phyloP scores from a whole-genome alignment of 2,113 vertebrate genomes.

The Antechinus stuartii region DNA sequence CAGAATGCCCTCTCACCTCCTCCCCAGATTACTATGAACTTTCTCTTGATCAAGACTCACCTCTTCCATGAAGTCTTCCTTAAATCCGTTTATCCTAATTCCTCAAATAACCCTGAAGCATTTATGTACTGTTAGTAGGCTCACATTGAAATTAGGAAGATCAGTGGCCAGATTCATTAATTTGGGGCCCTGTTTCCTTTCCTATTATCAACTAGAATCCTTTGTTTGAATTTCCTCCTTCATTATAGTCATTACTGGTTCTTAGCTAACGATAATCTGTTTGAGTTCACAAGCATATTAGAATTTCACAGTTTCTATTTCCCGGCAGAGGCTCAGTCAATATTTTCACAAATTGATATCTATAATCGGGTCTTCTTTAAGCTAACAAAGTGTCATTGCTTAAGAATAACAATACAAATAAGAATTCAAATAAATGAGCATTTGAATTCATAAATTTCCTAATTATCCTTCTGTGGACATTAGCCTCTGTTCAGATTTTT shows the following conservation, averaged over 20 bases:
- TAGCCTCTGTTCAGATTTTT: background rate
- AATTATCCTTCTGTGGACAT: background rate
- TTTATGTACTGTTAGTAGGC: background rate
- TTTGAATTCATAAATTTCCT: background rate
- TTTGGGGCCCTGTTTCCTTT: background rate
- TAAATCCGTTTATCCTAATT: constrained; percentile 7
- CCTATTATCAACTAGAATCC: constrained; percentile 30
- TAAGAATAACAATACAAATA: background rate
- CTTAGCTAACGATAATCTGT: constrained; percentile 24
- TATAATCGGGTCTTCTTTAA: background rate
- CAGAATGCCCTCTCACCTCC: background rate
- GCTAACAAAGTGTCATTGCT: background rate
- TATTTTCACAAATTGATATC: constrained; percentile 26
- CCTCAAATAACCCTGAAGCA: background rate
- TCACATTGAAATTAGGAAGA: constrained; percentile 40
- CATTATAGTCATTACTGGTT: constrained; percentile 7
- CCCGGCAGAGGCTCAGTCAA: constrained; percentile 16
- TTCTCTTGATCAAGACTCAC: background rate
- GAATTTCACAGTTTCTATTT: constrained; percentile 51
- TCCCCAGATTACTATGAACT: background rate
- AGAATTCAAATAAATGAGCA: background rate
- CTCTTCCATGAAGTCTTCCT: background rate
- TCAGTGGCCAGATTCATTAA: constrained; percentile 26
- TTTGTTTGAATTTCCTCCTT: constrained; percentile 40
- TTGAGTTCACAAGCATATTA: constrained; percentile 34